Evolutionary conservation across 2,888 invertebrate genomes (phyloP).

Genomic region (Cancer borealis): DNA sequence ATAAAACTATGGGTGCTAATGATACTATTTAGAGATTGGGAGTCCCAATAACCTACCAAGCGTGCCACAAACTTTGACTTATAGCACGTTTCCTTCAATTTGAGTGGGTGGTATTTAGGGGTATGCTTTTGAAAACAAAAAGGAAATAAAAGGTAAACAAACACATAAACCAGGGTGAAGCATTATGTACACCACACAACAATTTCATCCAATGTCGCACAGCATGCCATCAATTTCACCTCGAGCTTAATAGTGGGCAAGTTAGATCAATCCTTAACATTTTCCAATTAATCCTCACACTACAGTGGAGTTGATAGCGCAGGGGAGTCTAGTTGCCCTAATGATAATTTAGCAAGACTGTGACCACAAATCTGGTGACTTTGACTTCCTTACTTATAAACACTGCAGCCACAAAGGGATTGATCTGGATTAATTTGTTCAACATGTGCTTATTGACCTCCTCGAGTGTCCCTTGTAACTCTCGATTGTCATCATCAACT

Average conservation of each 20-base stretch:
- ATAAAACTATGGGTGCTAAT: not conserved
- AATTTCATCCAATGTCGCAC: not conserved
- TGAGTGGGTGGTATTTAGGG: not conserved
- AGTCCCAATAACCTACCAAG: slow-evolving; percentile 9
- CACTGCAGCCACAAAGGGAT: slow-evolving; percentile 92
- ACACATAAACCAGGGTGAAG: slow-evolving; percentile 8
- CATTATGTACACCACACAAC: not conserved
- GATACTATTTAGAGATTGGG: not conserved
- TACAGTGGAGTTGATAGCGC: slow-evolving; percentile 3
- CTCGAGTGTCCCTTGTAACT: slow-evolving; percentile 95
- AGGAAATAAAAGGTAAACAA: not conserved
- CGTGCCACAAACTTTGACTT: not conserved
- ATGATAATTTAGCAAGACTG: not conserved
- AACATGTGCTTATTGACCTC: slow-evolving; percentile 95
- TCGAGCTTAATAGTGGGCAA: not conserved
- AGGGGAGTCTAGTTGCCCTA: not conserved
- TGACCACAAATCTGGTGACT: not conserved
- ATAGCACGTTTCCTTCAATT: not conserved
- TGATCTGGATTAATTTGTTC: slow-evolving; percentile 90
- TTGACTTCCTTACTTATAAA: slow-evolving; percentile 81
- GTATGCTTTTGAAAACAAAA: not conserved
- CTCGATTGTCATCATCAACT: slow-evolving; percentile 95
- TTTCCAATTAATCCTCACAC: not conserved
- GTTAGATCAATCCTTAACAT: not conserved
- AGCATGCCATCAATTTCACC: slow-evolving; percentile 22